Conservation (phyloP, 2,888 invertebrate genomes). For the Taenaris catops region DNA sequence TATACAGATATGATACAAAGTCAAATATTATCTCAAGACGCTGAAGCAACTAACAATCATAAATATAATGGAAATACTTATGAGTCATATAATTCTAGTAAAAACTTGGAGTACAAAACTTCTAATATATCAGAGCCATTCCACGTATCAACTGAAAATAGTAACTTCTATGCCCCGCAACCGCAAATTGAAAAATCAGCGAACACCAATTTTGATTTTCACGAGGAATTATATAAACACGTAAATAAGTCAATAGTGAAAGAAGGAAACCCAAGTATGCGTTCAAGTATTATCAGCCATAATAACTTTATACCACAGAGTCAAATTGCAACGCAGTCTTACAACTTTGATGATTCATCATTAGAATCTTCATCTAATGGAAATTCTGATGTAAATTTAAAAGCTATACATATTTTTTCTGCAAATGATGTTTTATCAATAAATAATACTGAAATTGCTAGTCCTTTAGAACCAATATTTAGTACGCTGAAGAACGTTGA, state of each 20-base stretch:
- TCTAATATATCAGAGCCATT: not conserved
- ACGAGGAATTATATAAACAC: not conserved
- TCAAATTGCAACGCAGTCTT: conserved; percentile 48
- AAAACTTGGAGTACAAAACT: conserved; percentile 1
- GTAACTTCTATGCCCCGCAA: conserved; percentile 1
- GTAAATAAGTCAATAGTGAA: not conserved
- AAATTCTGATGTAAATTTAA: conserved; percentile 15
- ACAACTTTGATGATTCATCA: conserved; percentile 44
- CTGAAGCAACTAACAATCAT: conserved; percentile 25
- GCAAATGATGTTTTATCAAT: conserved; percentile 10
- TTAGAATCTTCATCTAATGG: conserved; percentile 34
- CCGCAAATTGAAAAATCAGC: not conserved
- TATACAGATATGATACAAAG: conserved; percentile 58
- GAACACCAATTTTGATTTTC: conserved; percentile 1
- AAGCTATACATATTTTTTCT: conserved; percentile 1
- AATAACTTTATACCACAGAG: conserved; percentile 43
- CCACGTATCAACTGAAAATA: conserved; percentile 2
- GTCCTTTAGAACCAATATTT: conserved; percentile 4
- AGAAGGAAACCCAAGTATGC: conserved; percentile 9
- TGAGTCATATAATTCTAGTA: conserved; percentile 1
- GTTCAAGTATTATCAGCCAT: conserved; percentile 43
- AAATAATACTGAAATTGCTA: not conserved
- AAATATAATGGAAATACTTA: conserved; percentile 11
- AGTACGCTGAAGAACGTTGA: conserved; percentile 4
- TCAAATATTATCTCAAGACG: conserved; percentile 38